These are phyloP conservation scores for Nettapus auritus DNA, from an alignment of 2,113 vertebrate genomes.

Conservation along the genomic window DNA sequence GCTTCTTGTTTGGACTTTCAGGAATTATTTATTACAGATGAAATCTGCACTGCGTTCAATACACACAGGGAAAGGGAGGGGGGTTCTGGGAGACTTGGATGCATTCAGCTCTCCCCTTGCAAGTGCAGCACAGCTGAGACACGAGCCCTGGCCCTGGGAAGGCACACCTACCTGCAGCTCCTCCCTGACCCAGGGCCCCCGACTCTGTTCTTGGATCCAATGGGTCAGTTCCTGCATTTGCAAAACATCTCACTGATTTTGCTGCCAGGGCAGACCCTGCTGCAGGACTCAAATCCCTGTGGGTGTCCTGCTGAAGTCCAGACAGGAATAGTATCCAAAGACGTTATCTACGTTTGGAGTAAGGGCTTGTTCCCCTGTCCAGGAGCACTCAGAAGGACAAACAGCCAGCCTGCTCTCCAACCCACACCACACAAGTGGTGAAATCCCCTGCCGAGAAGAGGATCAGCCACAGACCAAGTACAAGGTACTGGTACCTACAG, in stretches of 20 bases:
- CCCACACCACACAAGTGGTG: neutral
- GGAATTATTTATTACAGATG: conserved; percentile 43
- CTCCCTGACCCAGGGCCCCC: neutral
- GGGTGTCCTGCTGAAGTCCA: neutral
- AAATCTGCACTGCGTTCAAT: conserved; percentile 34
- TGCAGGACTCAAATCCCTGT: neutral
- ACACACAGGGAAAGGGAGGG: neutral
- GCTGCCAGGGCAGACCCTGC: neutral
- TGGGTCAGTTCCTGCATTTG: neutral
- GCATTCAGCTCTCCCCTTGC: neutral
- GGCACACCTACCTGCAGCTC: neutral
- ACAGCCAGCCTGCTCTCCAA: neutral
- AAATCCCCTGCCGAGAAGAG: neutral
- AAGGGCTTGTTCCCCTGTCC: neutral
- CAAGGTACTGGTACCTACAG: neutral
- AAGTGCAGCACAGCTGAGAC: neutral
- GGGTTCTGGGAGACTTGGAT: neutral
- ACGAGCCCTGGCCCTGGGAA: neutral
- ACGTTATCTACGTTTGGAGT: neutral
- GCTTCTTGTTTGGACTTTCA: conserved; percentile 33
- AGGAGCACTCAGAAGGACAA: neutral
- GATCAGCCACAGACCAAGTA: neutral
- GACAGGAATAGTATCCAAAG: neutral
- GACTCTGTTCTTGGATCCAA: neutral
- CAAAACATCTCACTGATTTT: neutral